Conservation (phyloP, 1,140 invertebrate genomes). For the Drosophila willistoni region DNA sequence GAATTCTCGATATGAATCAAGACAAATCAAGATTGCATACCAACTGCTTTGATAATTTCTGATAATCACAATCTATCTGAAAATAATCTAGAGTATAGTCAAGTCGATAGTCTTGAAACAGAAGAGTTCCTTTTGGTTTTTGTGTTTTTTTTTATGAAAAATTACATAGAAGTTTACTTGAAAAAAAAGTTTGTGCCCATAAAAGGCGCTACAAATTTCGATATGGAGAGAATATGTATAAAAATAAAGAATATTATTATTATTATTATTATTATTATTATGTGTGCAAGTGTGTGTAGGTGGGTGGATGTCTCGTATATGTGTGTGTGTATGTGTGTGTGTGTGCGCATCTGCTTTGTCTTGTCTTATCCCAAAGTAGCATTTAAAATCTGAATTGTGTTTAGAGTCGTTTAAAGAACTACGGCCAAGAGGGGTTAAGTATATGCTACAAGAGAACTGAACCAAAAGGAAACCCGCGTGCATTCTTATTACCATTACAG, state of each 20-base stretch:
- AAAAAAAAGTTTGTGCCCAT: not conserved
- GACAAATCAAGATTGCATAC: too few relatives aligned
- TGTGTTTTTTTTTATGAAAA: constrained; percentile 16
- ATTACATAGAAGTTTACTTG: constrained; percentile 13
- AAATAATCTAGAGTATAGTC: not conserved
- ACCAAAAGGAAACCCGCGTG: too few relatives aligned
- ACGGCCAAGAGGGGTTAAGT: too few relatives aligned
- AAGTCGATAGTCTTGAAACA: not conserved
- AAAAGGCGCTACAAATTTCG: constrained; percentile 17
- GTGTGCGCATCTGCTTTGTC: not conserved
- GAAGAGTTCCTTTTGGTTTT: not conserved
- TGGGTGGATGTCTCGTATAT: not conserved
- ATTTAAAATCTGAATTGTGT: constrained; percentile 2
- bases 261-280: constrained; percentile 13
- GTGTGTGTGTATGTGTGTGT: not conserved
- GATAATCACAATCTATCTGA: too few relatives aligned
- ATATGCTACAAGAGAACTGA: too few relatives aligned
- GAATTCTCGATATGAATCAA: too few relatives aligned
- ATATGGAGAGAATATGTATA: constrained; percentile 10
- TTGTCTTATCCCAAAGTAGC: not conserved
- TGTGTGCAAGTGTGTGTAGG: not conserved
- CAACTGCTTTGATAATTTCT: too few relatives aligned
- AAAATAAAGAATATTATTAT: constrained; percentile 12
- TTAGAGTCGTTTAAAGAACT: not conserved
- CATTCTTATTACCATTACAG: too few relatives aligned